Base-by-base conservation (phyloP, 2,888 invertebrate genomes). In the Suillia variegata region DNA sequence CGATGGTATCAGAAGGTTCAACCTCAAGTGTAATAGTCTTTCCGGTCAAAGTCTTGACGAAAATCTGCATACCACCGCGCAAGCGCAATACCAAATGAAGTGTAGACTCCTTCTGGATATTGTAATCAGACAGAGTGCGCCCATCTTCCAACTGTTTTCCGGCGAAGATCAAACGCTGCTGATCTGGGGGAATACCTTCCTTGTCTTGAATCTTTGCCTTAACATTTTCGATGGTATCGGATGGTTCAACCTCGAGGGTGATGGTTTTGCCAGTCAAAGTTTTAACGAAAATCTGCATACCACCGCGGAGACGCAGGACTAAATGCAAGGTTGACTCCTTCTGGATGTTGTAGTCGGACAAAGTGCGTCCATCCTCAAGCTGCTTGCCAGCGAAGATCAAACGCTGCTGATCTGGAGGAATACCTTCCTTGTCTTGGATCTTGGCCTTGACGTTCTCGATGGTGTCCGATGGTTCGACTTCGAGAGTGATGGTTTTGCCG, bases 351-450 rank as follows among this genome's bases (percentile, higher is more conserved):
- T 73, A 73, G 24, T 73, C 73, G 0, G 73, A 73, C 31, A 73
- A 21, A 0, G 73, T 74, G 59, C 93, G 89, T 12, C 93, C 94
- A 87, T 94, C 94, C 83, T 94, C 94, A 72, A 96, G 82, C 83
- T 96, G 96, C 80, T 94, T 95, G 34, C 95, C 95, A 20, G 45
- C 45, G 18, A 73, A 71, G 55, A 73, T 73, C 52, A 73, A 63
- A 68, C 73, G 70, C 33, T 72, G 51, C 70, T 70, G 31, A 70
- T 73, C 42, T 71, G 45, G 45, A 18, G 45, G 45, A 45, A 6
- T 70, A 69, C 54, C 71, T 70, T 0, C 70, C 70, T 22, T 73
- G 70, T 17, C 70, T 71, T 26, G 70, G 70, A 2, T 45, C 13
- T 45, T 45, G 13, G 45, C 45, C 45, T 45, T 45, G 8, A 45